phyloP scores from a whole-genome alignment of 2,113 vertebrate genomes.

The Cygnus buccinator region DNA sequence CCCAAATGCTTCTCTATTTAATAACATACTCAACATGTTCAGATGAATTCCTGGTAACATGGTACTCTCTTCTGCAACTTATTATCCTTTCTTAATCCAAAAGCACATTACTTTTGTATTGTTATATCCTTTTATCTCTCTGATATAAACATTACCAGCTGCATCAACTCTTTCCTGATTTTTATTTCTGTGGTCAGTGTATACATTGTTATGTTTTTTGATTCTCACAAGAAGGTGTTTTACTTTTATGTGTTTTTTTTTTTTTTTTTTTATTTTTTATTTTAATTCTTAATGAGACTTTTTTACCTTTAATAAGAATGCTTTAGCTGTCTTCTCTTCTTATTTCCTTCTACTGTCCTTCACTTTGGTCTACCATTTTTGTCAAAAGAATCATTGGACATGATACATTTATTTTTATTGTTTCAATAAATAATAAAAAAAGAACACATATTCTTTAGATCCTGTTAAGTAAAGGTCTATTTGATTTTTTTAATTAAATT shows the following conservation, averaged over 20 bases:
- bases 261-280: neutral
- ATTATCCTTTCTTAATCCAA: neutral
- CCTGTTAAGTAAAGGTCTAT: neutral
- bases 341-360: neutral
- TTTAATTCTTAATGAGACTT: neutral
- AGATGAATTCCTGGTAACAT: neutral
- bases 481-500: neutral
- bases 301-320: neutral
- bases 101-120: neutral
- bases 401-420: neutral
- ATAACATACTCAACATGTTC: neutral
- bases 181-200: neutral
- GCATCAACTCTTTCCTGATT: accelerated
- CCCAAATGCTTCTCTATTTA: neutral
- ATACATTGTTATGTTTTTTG: accelerated
- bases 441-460: neutral
- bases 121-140: neutral
- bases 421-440: neutral
- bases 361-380: neutral
- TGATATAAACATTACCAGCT: neutral
- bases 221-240: neutral
- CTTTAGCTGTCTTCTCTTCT: neutral
- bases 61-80: neutral
- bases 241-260: neutral
- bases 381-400: neutral